phyloP scores from a whole-genome alignment of 2,888 invertebrate species.

The Phalangium opilio region DNA sequence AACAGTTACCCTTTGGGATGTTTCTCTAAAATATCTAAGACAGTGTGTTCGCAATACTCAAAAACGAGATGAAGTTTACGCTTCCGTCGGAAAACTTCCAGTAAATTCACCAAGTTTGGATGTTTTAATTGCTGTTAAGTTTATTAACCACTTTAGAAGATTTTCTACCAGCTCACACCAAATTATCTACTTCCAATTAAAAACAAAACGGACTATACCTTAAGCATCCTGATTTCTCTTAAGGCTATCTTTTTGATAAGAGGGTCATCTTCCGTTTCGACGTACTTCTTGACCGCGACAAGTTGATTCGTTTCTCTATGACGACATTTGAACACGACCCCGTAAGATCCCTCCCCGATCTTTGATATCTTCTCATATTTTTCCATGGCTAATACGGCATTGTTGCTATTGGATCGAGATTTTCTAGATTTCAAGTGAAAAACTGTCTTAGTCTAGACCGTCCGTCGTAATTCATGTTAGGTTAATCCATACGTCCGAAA shows the following conservation, averaged over 20 bases:
- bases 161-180: not conserved
- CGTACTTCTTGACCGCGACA: slow-evolving; percentile 92
- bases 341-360: slow-evolving; percentile 89
- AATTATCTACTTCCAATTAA: not conserved
- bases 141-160: slow-evolving; percentile 9
- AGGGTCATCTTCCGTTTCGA: slow-evolving; percentile 92
- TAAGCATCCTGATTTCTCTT: slow-evolving; percentile 81
- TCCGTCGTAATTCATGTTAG: no score
- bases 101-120: slow-evolving; percentile 86
- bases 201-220: slow-evolving; percentile 42
- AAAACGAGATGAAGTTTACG: slow-evolving; percentile 92
- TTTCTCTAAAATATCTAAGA: slow-evolving; percentile 87
- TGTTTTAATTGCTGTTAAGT: slow-evolving; percentile 87
- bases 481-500: no score
- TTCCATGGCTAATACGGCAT: slow-evolving; percentile 27
- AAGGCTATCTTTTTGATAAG: slow-evolving; percentile 89
- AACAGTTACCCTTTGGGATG: slow-evolving; percentile 71
- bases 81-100: slow-evolving; percentile 93
- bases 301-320: slow-evolving; percentile 86
- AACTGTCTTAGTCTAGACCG: no score
- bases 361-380: slow-evolving; percentile 81
- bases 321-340: slow-evolving; percentile 88
- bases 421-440: no score
- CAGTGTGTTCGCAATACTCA: slow-evolving; percentile 95
- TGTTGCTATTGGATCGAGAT: no score